Evolutionary conservation across 2,888 invertebrate genomes (phyloP), one percentile per base, ranked within the genome.

Genomic region (Caenorhabditis becei): DNA sequence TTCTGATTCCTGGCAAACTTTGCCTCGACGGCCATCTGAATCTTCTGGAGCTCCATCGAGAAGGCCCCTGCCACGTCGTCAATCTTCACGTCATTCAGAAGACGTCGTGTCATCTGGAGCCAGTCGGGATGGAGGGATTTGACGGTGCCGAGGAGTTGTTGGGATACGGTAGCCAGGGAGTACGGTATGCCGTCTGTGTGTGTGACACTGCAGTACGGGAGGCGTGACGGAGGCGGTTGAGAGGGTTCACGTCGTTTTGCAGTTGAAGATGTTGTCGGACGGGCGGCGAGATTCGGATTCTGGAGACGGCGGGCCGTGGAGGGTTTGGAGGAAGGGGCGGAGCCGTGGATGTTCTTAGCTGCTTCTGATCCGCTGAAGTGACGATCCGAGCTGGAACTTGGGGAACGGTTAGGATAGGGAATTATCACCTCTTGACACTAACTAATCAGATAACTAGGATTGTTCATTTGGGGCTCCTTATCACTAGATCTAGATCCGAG

Each of bases 121-220:
- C 82, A 82, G 35, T 82, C 82, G 2, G 82, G 82, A 16, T 67
- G 62, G 11, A 77, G 72, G 0, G 67, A 66, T 56, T 82, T 82
- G 18, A 82, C 66, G 5, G 72, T 59, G 7, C 77, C 77, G 51
- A 82, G 37, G 4, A 82, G 53, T 20, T 82, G 54, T 53, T 82
- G 82, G 20, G 66, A 24, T 24, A 69, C 65, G 10, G 74, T 44
- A 14, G 51, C 51, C 3, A 82, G 28, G 11, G 77, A 78, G 44
- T 82, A 67, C 20, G 77, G 63, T 26, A 53, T 61, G 16, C 69
- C 77, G 10, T 78, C 70, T 8, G 61, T 18, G 2, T 53, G 51
- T 10, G 69, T 70, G 20, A 69, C 61, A 41, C 82, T 82, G 66
- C 82, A 82, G 69, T 69, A 82, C n/a, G n/a, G n/a, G n/a, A n/a